Evolutionary conservation across 2,797 vertebrate genomes (phyloP), one percentile per base, ranked within the genome.

Genomic region (Neomorphus geoffroyi): DNA sequence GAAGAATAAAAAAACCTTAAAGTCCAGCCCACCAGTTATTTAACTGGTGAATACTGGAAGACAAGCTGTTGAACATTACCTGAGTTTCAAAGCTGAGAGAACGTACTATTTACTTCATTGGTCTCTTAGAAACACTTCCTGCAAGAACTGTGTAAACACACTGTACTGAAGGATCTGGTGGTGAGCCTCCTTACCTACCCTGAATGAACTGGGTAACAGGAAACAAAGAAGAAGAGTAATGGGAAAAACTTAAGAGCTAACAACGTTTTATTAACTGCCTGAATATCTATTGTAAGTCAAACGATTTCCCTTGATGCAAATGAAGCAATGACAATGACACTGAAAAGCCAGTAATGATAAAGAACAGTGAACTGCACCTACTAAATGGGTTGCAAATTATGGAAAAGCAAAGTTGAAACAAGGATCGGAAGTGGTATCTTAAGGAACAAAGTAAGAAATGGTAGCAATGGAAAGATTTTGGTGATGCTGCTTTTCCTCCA

Each of bases 371-470:
- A 45, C 61, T 81, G 1, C 4, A 69, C 23, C 43, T 77, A 77
- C 43, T 54, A 77, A 79, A 72, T 32, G n/a, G 22, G 16, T 17
- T 35, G 27, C 30, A 65, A 17, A n/a, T 65, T 13, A 70, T 6
- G 35, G 46, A 92, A 95, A 88, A 85, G 32, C 58, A 70, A 60
- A 80, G 28, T 82, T 37, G 32, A 12, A 88, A 45, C 10, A 87
- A 75, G 28, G n/a, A 88, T 58, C 37, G 66, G 54, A 83, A 87
- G 27, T 30, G 73, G n/a, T 17, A 82, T 58, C 35, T 5, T 15
- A 89, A 94, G 80, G 64, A 95, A 65, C 37, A 92, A 92, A 90
- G 39, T 75, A 90, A 48, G 4, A 67, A 71, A 75, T 2, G 54
- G 27, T 17, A 75, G 33, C n/a, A 51, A 79, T 43, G 67, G 18